Conservation (phyloP, 2,888 invertebrate genomes). For the Plebejus melissa region DNA sequence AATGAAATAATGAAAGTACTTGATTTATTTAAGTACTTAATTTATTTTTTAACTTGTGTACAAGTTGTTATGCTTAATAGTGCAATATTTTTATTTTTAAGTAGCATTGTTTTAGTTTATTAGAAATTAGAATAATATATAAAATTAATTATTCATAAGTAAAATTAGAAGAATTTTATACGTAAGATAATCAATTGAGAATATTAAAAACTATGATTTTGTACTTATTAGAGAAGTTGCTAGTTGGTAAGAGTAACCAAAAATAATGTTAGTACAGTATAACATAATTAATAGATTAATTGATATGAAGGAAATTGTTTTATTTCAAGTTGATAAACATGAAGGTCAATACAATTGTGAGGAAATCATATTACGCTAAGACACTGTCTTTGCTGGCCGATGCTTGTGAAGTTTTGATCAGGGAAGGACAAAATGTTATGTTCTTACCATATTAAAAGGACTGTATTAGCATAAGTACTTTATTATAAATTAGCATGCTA, state of each 20-base stretch:
- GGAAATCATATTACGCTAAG: not conserved
- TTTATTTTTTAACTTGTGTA: not conserved
- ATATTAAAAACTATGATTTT: not conserved
- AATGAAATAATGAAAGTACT: not conserved
- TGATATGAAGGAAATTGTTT: not conserved
- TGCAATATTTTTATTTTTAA: constrained; percentile 22
- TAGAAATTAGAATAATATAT: too few relatives aligned
- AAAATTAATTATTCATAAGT: not conserved
- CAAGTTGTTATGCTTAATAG: not conserved
- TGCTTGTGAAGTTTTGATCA: not conserved
- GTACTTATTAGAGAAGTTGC: not conserved
- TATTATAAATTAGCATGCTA: too few relatives aligned
- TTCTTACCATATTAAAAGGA: not conserved
- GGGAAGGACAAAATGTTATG: not conserved
- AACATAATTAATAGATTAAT: not conserved
- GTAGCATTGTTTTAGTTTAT: not conserved
- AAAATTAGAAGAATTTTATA: not conserved
- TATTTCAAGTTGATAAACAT: not conserved
- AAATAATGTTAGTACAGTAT: not conserved
- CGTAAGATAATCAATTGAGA: not conserved
- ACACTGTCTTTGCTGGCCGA: not conserved
- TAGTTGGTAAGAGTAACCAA: not conserved
- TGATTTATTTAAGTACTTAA: constrained; percentile 3
- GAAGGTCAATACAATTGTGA: not conserved
- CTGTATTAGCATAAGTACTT: too few relatives aligned